Base-by-base conservation (phyloP, 1,140 invertebrate species). In the Amyelois transitella region DNA sequence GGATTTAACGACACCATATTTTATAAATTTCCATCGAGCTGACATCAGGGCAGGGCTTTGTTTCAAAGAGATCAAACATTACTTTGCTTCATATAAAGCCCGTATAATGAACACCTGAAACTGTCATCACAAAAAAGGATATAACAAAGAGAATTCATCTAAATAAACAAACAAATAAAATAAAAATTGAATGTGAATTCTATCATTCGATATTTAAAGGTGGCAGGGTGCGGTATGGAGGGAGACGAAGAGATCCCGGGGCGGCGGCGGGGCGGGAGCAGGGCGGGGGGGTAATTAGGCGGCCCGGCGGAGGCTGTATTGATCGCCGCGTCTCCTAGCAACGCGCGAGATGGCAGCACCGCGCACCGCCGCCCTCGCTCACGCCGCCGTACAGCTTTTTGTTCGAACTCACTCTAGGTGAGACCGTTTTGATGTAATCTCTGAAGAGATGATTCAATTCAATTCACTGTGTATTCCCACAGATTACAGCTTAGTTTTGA, bases 181-280 rank as follows among this genome's bases (percentile, higher is more conserved):
- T 82, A 82, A 72, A 83, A 83, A 44, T 81, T 81, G 73, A 81
- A 86, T 81, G 75, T 74, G 80, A 86, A 85, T 86, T 82, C 81
- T 85, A 85, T 86, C 78, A 86, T 85, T 81, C 72, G 81, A 86
- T 86, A 85, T 86, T 86, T 86, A 86, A 85, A 86, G 81, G 76
- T 74, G 75, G 66, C 61, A 71, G 59, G 62, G 47, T 8, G 28
- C 53, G 44, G 43, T 14, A 51, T 56, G 43, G 53, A 32, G 62
- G 62, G 57, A 43, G 51, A 56, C 17, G 60, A 24, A 60, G 20
- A 19, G 45, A 12, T 53, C 14, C 58, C 43, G 61, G 58, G 65
- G 43, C 43, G 61, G 25, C 66, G 57, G 69, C 20, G 65, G 47
- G 47, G 62, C 38, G 69, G 55, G 69, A 14, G 51, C 43, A 60